phyloP scores from a whole-genome alignment of 2,113 vertebrate genomes.

The Tylochromis polylepis region DNA sequence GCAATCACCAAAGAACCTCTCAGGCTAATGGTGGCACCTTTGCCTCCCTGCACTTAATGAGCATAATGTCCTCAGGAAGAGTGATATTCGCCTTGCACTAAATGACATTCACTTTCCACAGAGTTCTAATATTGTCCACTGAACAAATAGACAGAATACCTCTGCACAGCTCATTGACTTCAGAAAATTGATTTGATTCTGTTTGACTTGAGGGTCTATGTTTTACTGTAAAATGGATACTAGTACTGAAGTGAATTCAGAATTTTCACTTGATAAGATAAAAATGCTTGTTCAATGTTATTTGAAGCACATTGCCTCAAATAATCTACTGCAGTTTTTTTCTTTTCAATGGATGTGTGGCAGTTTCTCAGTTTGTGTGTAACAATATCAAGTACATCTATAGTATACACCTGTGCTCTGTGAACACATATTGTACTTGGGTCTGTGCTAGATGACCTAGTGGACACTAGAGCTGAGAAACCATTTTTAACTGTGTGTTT shows the following conservation, averaged over 20 bases:
- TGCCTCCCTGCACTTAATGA: conserved; percentile 28
- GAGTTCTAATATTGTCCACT: conserved; percentile 25
- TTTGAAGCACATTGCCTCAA: background rate
- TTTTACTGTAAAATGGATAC: conserved; percentile 29
- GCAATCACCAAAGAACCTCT: conserved; percentile 59
- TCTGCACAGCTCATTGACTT: conserved; percentile 52
- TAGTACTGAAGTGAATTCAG: conserved; percentile 12
- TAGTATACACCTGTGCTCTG: background rate
- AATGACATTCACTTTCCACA: conserved; percentile 37
- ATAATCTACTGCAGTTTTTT: background rate
- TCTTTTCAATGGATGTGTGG: background rate
- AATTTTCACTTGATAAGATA: conserved; percentile 11
- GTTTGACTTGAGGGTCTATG: conserved; percentile 51
- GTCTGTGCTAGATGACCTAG: background rate
- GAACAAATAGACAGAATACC: conserved; percentile 40
- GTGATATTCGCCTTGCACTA: conserved; percentile 7
- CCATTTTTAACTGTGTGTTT: conserved; percentile 21
- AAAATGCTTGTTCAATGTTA: background rate
- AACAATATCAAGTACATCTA: background rate
- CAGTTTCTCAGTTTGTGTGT: background rate
- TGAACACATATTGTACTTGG: background rate
- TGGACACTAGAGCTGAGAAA: background rate
- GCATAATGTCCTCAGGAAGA: conserved; percentile 37
- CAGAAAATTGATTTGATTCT: conserved; percentile 54
- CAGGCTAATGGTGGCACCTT: conserved; percentile 43